phyloP scores from a whole-genome alignment of 2,797 vertebrate genomes.

The Phoebastria nigripes region DNA sequence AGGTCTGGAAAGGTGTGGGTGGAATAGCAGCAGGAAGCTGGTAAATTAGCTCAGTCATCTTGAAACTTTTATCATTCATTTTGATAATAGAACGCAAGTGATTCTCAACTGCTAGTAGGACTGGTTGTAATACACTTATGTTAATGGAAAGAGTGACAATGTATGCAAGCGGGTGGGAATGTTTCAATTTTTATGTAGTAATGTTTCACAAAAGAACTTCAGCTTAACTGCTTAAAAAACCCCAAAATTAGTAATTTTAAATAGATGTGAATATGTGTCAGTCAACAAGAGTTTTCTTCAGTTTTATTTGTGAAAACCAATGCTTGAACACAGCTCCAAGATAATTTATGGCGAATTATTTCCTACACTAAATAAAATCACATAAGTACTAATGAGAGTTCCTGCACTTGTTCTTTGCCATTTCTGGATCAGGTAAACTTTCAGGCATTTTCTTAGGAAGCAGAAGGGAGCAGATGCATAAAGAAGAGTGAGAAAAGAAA shows the following conservation, averaged over 20 bases:
- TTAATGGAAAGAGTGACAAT: not conserved
- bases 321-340: not conserved
- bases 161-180: not conserved
- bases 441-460: not conserved
- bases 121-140: not conserved
- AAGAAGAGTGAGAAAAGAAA: not conserved
- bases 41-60: not conserved
- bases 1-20: rapidly evolving
- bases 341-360: not conserved
- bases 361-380: not conserved
- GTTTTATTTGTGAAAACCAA: not conserved
- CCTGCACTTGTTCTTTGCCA: not conserved
- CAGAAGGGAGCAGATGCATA: not conserved
- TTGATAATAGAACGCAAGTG: not conserved
- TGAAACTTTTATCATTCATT: not conserved
- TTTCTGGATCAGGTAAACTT: not conserved
- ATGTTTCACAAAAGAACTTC: not conserved
- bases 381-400: not conserved
- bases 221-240: not conserved
- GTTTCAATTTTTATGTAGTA: not conserved
- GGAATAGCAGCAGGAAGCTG: not conserved
- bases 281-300: not conserved
- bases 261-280: not conserved
- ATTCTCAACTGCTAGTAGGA: not conserved
- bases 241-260: not conserved